Evolutionary conservation across 1,140 invertebrate genomes (phyloP).

Genomic region (Drosophila nasuta): DNA sequence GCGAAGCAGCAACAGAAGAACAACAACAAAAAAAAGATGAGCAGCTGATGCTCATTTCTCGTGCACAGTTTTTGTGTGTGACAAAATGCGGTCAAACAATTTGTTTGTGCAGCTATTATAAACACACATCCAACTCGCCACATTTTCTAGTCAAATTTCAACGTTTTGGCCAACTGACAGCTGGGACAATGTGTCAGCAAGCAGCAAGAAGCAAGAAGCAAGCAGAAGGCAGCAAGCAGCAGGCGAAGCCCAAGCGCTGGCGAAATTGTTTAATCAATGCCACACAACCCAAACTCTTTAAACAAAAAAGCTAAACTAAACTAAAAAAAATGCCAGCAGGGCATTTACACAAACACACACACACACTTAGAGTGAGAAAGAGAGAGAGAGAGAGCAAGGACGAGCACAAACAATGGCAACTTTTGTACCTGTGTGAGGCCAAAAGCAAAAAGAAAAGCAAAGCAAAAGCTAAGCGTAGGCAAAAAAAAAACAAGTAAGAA

Average conservation of each 20-base stretch:
- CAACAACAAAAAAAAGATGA: not conserved
- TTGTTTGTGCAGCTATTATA: slow-evolving; percentile 73
- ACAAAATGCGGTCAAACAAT: slow-evolving; percentile 80
- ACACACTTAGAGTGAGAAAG: not conserved
- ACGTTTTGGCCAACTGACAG: slow-evolving; percentile 38
- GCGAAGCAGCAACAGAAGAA: slow-evolving; percentile 51
- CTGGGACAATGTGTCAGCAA: not conserved
- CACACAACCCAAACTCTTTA: slow-evolving; percentile 59
- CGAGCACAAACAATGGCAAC: slow-evolving; percentile 51
- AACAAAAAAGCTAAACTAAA: slow-evolving; percentile 38
- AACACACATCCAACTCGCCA: slow-evolving; percentile 24
- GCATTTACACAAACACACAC: slow-evolving; percentile 31
- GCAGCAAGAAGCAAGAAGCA: no score
- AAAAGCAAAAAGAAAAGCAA: slow-evolving; percentile 32
- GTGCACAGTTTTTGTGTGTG: slow-evolving; percentile 45
- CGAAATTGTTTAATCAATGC: slow-evolving; percentile 79
- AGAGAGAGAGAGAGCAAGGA: slow-evolving; percentile 57
- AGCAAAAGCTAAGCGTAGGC: slow-evolving; percentile 31
- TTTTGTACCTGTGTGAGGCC: slow-evolving; percentile 56
- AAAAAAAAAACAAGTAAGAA: slow-evolving; percentile 11
- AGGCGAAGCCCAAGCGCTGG: slow-evolving; percentile 5
- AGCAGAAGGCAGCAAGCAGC: not conserved
- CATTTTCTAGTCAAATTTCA: slow-evolving; percentile 23
- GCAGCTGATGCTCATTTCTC: slow-evolving; percentile 79
- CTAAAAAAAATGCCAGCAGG: slow-evolving; percentile 32